phyloP scores from a whole-genome alignment of 1,140 invertebrate genomes.

The Ceratina australensis region DNA sequence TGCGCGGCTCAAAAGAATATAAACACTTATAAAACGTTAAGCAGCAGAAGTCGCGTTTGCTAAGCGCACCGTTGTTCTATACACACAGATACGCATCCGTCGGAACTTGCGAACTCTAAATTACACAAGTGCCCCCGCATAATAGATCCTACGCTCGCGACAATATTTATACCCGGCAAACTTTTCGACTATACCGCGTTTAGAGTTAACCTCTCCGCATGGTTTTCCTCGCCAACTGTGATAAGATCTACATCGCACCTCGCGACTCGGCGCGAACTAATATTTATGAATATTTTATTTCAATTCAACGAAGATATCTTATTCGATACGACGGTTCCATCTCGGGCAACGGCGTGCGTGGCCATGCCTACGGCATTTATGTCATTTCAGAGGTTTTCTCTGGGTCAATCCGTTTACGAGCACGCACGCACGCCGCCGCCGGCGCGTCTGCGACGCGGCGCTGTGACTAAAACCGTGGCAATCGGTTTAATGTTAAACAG shows the following conservation, averaged over 20 bases:
- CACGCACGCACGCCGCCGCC: constrained; percentile 32
- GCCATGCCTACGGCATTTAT: constrained; percentile 73
- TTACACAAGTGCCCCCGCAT: background rate
- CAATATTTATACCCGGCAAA: background rate
- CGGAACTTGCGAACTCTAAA: constrained; percentile 13
- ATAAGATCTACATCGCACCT: background rate
- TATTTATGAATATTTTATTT: too few species aligned
- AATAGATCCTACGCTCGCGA: background rate
- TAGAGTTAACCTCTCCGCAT: background rate
- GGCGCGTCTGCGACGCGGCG: background rate
- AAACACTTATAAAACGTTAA: background rate
- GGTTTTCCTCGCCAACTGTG: background rate
- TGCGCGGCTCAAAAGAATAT: background rate
- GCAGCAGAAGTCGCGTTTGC: background rate
- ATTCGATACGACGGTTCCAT: too few species aligned
- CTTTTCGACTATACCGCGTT: background rate
- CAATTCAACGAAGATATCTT: too few species aligned
- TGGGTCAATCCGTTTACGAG: constrained; percentile 79
- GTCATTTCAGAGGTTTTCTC: constrained; percentile 79
- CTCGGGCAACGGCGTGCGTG: constrained; percentile 65
- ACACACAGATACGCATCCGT: background rate
- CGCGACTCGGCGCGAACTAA: too few species aligned
- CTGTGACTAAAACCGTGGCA: constrained; percentile 13
- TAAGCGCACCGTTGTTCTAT: background rate
- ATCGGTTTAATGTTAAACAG: constrained; percentile 47